Base-by-base conservation (phyloP, 1,140 invertebrate genomes). In the Listronotus bonariensis region DNA sequence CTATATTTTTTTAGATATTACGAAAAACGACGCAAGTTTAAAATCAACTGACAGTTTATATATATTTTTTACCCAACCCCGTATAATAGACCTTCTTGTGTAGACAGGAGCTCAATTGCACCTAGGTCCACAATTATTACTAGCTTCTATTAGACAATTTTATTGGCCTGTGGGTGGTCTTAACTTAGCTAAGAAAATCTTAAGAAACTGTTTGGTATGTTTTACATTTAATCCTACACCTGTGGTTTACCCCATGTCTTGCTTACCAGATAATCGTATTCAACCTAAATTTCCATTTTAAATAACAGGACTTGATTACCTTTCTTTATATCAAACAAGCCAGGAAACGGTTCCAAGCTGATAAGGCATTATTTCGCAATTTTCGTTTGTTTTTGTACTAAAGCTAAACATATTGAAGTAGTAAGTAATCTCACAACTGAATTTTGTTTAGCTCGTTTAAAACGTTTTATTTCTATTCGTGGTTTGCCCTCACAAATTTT, bases 331-430 rank as follows among this genome's bases (percentile, higher is more conserved):
- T 26, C 5, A 26, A 26, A 26, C 5, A 26, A 26, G 5, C 20
- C 20, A 26, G 20, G 20, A 18, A 53, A 11, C 58, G 70, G 14
- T 48, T 58, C 2, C n/a, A 42, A 63, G 12, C n/a, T 56, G 3
- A 65, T 59, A 15, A 80, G 80, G 54, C 42, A 62, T 6, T 80
- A 74, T 43, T 69, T 76, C 0, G 75, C 71, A 1, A 6, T 83
- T 6, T 80, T 80, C 36, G 74, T 75, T 0, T 79, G 78, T 31
- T 49, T 67, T 42, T 73, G 52, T 43, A 75, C 70, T 6, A 64
- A 79, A 58, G 80, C 79, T 0, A 68, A 82, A 0, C 80, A 83
- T 58, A 12, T 82, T 2, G 80, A 82, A 55, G 11, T 78, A 0
- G 75, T 71, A 0, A 58, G 60, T 14, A 71, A 68, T 8, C 56